Evolutionary conservation across 2,113 vertebrate genomes (phyloP), one percentile per base, ranked within the genome.

Genomic region (Dasyprocta punctata): DNA sequence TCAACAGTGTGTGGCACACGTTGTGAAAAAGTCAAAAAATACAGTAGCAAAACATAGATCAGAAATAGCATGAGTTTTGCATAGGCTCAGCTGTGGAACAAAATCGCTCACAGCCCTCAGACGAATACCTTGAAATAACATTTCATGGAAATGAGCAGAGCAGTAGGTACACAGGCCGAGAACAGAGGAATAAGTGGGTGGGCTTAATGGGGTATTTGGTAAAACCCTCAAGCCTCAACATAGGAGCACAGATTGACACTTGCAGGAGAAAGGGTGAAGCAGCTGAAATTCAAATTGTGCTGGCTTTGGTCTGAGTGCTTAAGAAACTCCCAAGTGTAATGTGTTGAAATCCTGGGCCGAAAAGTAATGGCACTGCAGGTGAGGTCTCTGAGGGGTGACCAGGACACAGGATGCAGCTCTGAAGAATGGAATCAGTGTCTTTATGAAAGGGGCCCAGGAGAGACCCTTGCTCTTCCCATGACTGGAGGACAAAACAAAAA

Each of bases 11-110:
- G 41, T 56, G 86, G 38, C 65, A 95, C 19, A 80, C 3, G 36
- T 78, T 87, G 67, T 90, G 9, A 17, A 52, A 95, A 92, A 33
- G 7, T 1, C 86, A 87, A 93, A 60, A 96, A 96, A 90, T 26
- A n/a, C 9, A n/a, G 36, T 63, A 60, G 71, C 12, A 73, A 95
- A 96, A 94, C 58, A 19, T 14, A 24, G 30, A 58, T 73, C 80
- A 58, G 49, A 96, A 95, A 88, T 60, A 93, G 65, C 47, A 90
- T 2, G 9, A 67, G 56, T 44, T 96, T 78, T 81, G 24, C 38
- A 91, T 3, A 58, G 56, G 4, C 26, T 83, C 63, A 36, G 44
- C 94, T 83, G 8, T 65, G 24, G 20, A 47, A 44, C n/a, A 16
- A 9, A 95, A 69, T 47, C 20, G 67, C 41, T 92, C 84, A 87